Evolutionary conservation across 2,113 vertebrate species (phyloP), one percentile per base, ranked within the genome.

Genomic region (Eidolon helvum): DNA sequence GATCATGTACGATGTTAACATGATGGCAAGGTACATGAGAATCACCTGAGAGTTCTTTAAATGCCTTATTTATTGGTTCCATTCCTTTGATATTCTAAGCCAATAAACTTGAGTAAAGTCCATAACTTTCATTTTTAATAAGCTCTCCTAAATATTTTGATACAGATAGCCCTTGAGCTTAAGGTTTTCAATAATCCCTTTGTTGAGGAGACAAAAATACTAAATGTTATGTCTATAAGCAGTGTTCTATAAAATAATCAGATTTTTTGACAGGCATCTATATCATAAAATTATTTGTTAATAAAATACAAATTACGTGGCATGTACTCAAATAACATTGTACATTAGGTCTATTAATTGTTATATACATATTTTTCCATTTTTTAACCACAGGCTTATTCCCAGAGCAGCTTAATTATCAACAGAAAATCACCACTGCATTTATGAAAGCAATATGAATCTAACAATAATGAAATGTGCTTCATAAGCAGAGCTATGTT

Each of bases 361-460:
- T 11, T 90, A 4, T 43, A 69, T 71, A 33, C 5, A 63, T 48
- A 53, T 59, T 57, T 90, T 55, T 92, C n/a, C 68, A 84, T 61
- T 90, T 85, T 69, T 75, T 57, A 92, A 74, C 35, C 45, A 78
- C 33, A 74, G 65, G 8, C 15, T 92, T 84, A 40, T 78, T 84
- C 61, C 35, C 30, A 95, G 43, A 59, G 78, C 45, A 95, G 18
- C 18, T 71, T 89, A 74, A 90, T 93, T 92, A 94, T 7, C 80
- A 93, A 90, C 3, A 91, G 61, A 96, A 95, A 93, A 91, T 94
- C 24, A 91, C 45, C 33, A 75, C 38, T 75, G 59, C 38, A 55
- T 74, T 96, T 69, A 55, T 12, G 11, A 90, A 85, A 50, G 45
- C 16, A 85, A 22, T 75, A 33, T 33, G 22, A 66, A 63, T 74